Percentiles rank a stretch among this genome's conserved stretches.
Conservation (phyloP, 1,140 invertebrate genomes). For the Drosophila virilis region DNA sequence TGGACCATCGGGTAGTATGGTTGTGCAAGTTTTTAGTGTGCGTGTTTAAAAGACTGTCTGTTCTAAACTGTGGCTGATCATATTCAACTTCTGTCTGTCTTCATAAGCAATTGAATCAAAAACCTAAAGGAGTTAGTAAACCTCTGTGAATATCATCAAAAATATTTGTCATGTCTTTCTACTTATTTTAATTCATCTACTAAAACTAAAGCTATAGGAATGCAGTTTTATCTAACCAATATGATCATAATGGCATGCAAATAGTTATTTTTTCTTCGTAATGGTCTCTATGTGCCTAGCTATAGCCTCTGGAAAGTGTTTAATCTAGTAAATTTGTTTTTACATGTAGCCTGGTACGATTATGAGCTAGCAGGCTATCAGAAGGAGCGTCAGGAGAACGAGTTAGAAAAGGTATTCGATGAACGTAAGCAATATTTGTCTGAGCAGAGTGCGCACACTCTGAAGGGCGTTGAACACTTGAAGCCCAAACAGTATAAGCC, state of each 20-base stretch:
- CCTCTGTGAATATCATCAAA: constrained; percentile 34
- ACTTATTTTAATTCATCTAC: constrained; percentile 29
- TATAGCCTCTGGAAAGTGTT: background rate
- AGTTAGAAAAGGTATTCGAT: constrained; percentile 94
- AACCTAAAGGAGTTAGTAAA: constrained; percentile 39
- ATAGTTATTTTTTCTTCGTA: constrained; percentile 15
- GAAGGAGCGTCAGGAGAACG: constrained; percentile 92
- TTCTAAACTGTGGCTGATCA: constrained; percentile 57
- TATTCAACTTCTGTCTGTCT: constrained; percentile 58
- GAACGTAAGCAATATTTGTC: constrained; percentile 90
- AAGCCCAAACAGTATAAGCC: constrained; percentile 89
- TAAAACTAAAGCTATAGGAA: constrained; percentile 36
- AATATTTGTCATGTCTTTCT: constrained; percentile 21
- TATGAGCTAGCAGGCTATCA: constrained; percentile 93
- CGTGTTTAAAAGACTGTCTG: constrained; percentile 43
- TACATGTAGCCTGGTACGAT: constrained; percentile 94
- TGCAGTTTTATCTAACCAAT: constrained; percentile 30
- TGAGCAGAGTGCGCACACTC: constrained; percentile 87
- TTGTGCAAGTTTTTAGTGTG: constrained; percentile 66
- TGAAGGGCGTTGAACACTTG: constrained; percentile 87
- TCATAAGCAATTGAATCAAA: constrained; percentile 28
- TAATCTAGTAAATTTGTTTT: constrained; percentile 32
- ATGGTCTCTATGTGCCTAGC: constrained; percentile 27
- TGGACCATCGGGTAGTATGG: constrained; percentile 70
- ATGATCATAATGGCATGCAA: constrained; percentile 22